Conservation (phyloP, 2,888 invertebrate species). For the Andrena trimmerana region DNA sequence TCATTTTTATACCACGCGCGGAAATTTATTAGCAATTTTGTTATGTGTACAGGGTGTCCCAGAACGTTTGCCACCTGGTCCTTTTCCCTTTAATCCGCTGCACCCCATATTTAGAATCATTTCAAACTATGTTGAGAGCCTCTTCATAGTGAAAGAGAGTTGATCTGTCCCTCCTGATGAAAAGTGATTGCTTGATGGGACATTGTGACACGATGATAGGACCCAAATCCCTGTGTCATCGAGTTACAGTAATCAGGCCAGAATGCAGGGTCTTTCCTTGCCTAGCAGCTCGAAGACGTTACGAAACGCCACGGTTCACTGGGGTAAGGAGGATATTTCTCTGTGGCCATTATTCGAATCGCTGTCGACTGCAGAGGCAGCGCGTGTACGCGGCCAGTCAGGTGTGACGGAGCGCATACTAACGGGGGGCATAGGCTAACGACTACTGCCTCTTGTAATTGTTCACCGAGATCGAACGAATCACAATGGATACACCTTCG, state of each 20-base stretch:
- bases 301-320: conserved; percentile 66
- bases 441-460: conserved; percentile 84
- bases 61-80: too few relatives aligned
- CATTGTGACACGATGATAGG: conserved; percentile 42
- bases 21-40: too few relatives aligned
- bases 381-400: conserved; percentile 77
- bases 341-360: conserved; percentile 59
- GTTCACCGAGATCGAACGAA: conserved; percentile 77
- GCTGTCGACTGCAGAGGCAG: conserved; percentile 59
- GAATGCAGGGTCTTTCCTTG: conserved; percentile 65
- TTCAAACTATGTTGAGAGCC: neutral
- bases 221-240: conserved; percentile 50
- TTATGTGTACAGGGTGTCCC: too few relatives aligned
- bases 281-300: conserved; percentile 63
- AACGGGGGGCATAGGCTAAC: conserved; percentile 83
- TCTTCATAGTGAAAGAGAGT: conserved; percentile 32
- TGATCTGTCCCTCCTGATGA: conserved; percentile 45
- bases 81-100: too few relatives aligned
- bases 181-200: conserved; percentile 37
- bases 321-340: conserved; percentile 68
- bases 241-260: conserved; percentile 49
- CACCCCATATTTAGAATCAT: neutral
- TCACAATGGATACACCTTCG: conserved; percentile 67
- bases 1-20: too few relatives aligned
- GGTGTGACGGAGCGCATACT: conserved; percentile 83